Conservation (phyloP, 2,888 invertebrate species). For the Dynastes tityus region DNA sequence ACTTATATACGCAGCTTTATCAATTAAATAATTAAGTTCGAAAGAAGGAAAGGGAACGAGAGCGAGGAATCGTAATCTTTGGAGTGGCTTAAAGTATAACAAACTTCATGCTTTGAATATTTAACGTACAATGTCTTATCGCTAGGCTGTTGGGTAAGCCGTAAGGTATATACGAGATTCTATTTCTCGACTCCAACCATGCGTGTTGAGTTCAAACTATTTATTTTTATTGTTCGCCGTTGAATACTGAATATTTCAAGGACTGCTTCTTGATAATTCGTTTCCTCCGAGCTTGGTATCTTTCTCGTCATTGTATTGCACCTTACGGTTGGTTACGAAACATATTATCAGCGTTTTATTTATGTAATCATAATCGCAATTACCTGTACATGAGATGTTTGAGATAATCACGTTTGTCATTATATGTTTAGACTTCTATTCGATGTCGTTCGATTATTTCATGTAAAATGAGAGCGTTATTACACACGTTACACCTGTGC, state of each 20-base stretch:
- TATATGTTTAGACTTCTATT: background rate
- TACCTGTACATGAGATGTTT: background rate
- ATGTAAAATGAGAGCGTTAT: background rate
- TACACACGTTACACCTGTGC: background rate
- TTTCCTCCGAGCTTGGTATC: slow-evolving; percentile 1
- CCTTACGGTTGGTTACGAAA: background rate
- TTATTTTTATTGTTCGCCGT: slow-evolving; percentile 33
- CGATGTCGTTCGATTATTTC: background rate
- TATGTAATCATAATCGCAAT: background rate
- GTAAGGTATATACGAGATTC: background rate
- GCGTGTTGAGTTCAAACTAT: slow-evolving; percentile 39
- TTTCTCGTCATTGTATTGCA: background rate
- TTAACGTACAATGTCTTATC: background rate
- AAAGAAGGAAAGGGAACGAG: too few relatives aligned
- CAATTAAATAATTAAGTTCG: background rate
- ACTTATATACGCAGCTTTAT: background rate
- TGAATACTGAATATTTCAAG: slow-evolving; percentile 45
- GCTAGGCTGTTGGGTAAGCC: background rate
- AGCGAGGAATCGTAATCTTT: background rate
- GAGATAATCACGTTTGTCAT: background rate
- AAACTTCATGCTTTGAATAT: slow-evolving; percentile 8
- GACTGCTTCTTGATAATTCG: slow-evolving; percentile 24
- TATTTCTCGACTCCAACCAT: slow-evolving; percentile 31
- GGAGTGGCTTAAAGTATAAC: background rate
- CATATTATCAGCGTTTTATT: background rate